Evolutionary conservation across 2,888 invertebrate species (phyloP).

Genomic region (Melikaiella ostensackeni): DNA sequence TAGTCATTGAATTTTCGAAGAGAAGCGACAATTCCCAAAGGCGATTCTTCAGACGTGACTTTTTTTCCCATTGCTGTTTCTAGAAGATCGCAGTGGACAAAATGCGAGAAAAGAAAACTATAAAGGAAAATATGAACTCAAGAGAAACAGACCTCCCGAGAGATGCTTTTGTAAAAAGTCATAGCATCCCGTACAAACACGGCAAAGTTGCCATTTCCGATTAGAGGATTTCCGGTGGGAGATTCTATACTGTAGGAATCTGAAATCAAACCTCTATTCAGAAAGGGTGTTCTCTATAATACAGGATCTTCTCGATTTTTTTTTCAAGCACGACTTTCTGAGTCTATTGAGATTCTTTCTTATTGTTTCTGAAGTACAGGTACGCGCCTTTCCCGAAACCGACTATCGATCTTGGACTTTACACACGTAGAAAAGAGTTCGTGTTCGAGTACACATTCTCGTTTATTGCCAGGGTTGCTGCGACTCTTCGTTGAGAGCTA

Average conservation of each 20-base stretch:
- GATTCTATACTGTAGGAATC: slow-evolving; percentile 40
- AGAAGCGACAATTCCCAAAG: slow-evolving; percentile 17
- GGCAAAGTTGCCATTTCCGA: slow-evolving; percentile 56
- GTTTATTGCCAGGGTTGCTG: neutral
- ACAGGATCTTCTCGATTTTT: neutral
- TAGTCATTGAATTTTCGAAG: slow-evolving; percentile 8
- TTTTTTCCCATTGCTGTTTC: slow-evolving; percentile 34
- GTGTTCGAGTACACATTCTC: slow-evolving; percentile 13
- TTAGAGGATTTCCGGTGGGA: slow-evolving; percentile 56
- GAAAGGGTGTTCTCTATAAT: neutral
- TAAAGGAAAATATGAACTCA: slow-evolving; percentile 47
- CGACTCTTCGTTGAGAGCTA: slow-evolving; percentile 5
- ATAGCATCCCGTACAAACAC: slow-evolving; percentile 46
- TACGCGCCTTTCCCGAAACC: neutral
- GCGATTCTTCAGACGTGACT: slow-evolving; percentile 4
- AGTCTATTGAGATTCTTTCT: neutral
- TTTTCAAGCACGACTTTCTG: neutral
- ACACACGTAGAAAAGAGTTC: slow-evolving; percentile 6
- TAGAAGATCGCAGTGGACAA: slow-evolving; percentile 46
- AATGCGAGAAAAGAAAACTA: slow-evolving; percentile 47
- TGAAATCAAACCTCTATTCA: slow-evolving; percentile 48
- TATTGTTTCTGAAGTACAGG: neutral
- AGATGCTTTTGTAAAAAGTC: slow-evolving; percentile 52
- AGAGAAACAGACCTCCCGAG: slow-evolving; percentile 51
- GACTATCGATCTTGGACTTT: neutral